These are phyloP conservation scores for Heliothis peltigera DNA, from an alignment of 2,888 invertebrate genomes.

Conservation along the genomic window DNA sequence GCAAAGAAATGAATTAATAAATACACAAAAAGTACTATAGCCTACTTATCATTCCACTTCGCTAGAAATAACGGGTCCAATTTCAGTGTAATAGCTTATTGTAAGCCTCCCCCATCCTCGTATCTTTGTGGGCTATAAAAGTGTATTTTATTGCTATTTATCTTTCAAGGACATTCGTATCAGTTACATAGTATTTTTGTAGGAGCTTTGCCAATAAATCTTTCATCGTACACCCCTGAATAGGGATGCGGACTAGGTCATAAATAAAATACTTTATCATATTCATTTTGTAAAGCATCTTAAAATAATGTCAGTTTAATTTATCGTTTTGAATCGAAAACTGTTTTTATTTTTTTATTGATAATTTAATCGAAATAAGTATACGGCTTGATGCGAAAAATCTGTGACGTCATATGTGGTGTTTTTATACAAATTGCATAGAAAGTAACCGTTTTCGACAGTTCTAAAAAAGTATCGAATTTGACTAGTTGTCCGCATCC, in stretches of 20 bases:
- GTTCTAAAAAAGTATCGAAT: no score
- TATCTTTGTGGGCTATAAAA: slow-evolving; percentile 24
- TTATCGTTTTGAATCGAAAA: no score
- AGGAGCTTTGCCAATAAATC: slow-evolving; percentile 14
- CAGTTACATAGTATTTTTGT: slow-evolving; percentile 25
- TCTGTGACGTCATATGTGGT: no score
- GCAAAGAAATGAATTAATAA: neutral
- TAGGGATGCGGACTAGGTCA: no score
- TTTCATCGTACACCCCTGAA: slow-evolving; percentile 29
- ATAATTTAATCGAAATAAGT: no score
- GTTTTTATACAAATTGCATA: no score
- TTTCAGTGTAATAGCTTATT: slow-evolving; percentile 11
- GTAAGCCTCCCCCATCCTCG: slow-evolving; percentile 11
- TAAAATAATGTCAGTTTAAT: no score
- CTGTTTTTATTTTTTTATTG: no score
- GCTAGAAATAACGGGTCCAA: slow-evolving; percentile 4
- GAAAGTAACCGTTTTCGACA: slow-evolving; percentile 10
- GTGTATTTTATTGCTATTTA: slow-evolving; percentile 18
- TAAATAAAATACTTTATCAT: no score
- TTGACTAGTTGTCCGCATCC: no score
- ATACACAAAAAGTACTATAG: neutral
- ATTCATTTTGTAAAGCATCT: no score
- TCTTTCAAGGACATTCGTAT: slow-evolving; percentile 47
- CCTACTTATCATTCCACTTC: neutral
- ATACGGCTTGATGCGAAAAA: no score